These are phyloP conservation scores for Cloeon dipterum DNA, from an alignment of 2,888 invertebrate species.

Conservation along the genomic window DNA sequence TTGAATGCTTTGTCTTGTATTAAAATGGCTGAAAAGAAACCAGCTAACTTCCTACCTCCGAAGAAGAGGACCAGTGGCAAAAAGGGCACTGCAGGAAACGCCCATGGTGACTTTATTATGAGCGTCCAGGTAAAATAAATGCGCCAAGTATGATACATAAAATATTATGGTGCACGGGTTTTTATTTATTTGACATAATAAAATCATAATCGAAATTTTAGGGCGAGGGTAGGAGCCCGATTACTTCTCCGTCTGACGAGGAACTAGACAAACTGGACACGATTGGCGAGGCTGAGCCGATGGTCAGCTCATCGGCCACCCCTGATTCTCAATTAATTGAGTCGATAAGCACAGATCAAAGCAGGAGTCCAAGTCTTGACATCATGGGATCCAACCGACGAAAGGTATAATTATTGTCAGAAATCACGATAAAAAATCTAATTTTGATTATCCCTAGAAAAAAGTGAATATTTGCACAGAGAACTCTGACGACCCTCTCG, in stretches of 20 bases:
- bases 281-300: too few relatives aligned
- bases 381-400: not conserved
- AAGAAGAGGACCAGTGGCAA: constrained; percentile 28
- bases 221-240: not conserved
- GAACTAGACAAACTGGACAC: too few relatives aligned
- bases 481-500: not conserved
- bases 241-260: not conserved
- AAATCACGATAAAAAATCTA: too few relatives aligned
- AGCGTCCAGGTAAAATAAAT: constrained; percentile 30
- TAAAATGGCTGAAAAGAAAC: too few relatives aligned
- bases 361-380: not conserved
- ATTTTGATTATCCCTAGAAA: constrained; percentile 20
- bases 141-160: too few relatives aligned
- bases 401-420: too few relatives aligned
- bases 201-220: too few relatives aligned
- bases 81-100: constrained; percentile 21
- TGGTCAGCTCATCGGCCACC: not conserved
- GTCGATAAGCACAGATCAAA: not conserved
- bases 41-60: constrained; percentile 27
- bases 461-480: constrained; percentile 37
- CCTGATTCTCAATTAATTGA: not conserved
- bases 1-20: too few relatives aligned
- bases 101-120: constrained; percentile 37
- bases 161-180: too few relatives aligned
- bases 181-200: too few relatives aligned